Evolutionary conservation across 2,888 invertebrate species (phyloP).

Genomic region (Dolichopus griseipennis): DNA sequence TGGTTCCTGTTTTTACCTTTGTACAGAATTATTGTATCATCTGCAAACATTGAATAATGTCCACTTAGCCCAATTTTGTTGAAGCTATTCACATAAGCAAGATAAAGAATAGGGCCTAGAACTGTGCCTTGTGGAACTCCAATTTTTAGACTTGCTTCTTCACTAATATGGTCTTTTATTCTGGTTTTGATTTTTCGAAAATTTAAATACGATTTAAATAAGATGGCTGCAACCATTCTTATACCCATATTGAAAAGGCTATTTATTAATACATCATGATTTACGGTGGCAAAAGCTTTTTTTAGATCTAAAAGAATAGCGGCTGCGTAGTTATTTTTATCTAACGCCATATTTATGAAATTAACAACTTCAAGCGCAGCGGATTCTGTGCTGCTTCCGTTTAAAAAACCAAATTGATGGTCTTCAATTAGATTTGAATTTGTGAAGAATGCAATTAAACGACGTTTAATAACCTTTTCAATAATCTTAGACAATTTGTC

Average conservation of each 20-base stretch:
- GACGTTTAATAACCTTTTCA: no score
- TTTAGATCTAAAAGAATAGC: conserved; percentile 10
- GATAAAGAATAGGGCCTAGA: conserved; percentile 10
- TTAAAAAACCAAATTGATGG: conserved; percentile 10
- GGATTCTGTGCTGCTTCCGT: not conserved
- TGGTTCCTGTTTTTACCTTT: not conserved
- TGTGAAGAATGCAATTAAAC: no score
- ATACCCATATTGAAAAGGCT: no score
- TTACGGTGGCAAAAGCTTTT: conserved; percentile 14
- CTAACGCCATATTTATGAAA: conserved; percentile 7
- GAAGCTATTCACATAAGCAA: conserved; percentile 6
- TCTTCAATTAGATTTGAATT: no score
- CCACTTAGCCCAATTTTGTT: not conserved
- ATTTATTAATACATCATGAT: no score
- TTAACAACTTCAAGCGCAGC: conserved; percentile 1
- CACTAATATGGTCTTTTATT: not conserved
- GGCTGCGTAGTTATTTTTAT: conserved; percentile 8
- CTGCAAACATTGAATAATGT: not conserved
- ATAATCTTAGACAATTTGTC: no score
- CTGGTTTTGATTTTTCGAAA: not conserved
- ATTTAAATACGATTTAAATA: conserved; percentile 9
- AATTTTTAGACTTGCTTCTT: not conserved
- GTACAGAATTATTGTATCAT: not conserved
- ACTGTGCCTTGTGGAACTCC: conserved; percentile 10
- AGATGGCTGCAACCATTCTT: not conserved